Evolutionary conservation across 2,113 vertebrate genomes (phyloP), one percentile per base, ranked within the genome.

Genomic region (Morone saxatilis): DNA sequence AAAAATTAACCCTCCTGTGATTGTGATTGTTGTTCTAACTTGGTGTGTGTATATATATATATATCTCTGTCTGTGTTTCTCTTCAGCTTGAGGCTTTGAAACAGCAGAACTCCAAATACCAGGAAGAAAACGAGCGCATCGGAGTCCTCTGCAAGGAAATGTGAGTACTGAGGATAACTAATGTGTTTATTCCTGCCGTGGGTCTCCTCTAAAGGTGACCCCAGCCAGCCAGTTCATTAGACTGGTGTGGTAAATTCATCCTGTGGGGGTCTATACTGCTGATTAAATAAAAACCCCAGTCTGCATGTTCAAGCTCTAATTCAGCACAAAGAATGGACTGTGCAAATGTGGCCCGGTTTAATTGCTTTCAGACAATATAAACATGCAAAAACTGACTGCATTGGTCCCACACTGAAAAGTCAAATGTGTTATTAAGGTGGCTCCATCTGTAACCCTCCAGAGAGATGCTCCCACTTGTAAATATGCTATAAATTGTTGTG

Each of bases 41-140:
- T 65, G 41, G 3, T 11, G 11, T 67, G 1, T 31, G 2, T 0
- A 31, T 31, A 31, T 31, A 4, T 31, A 31, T 31, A 31, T 31
- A 31, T 31, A 12, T 60, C 2, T 69, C 25, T 88, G 57, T 83
- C 20, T 82, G 4, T 81, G 7, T 56, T 12, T 9, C 8, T 50
- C 85, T 81, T 0, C 95, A 99, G 98, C 91, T 98, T 78, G 96
- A 98, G 67, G 89, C 93, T 84, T 93, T 98, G 86, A 97, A 97
- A 80, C 96, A 97, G 91, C 97, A 97, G 93, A 97, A 97, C 92
- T 91, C 95, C 88, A 96, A 95, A 88, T 96, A 95, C 5, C 92
- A 97, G 89, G 96, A 97, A 69, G 96, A 97, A 87, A 97, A 94
- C 80, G 95, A 96, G 89, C 96, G 95, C 38, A 95, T 96, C 48